phyloP scores from a whole-genome alignment of 2,888 invertebrate species.

The Meliscaeva auricollis region DNA sequence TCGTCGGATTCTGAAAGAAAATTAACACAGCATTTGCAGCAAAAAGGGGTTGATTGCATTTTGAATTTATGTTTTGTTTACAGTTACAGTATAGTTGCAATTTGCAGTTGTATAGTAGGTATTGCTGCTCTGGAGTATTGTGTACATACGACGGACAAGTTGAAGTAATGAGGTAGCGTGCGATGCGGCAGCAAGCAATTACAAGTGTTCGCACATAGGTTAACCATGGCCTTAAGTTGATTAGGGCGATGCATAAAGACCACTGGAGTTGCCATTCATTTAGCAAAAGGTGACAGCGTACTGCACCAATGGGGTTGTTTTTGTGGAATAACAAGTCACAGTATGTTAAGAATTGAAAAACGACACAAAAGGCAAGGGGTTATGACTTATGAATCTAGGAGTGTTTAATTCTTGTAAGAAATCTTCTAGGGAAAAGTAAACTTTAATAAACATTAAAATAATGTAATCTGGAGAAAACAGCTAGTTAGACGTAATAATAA shows the following conservation, averaged over 20 bases:
- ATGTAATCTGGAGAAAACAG: too few species aligned
- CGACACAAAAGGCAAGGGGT: background rate
- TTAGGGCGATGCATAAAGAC: conserved; percentile 40
- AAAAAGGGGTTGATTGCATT: conserved; percentile 21
- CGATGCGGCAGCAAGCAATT: conserved; percentile 73
- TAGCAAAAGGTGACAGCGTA: conserved; percentile 41
- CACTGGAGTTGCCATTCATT: conserved; percentile 17
- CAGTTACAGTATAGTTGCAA: conserved; percentile 21
- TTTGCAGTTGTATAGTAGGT: too few species aligned
- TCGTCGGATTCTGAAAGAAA: conserved; percentile 90
- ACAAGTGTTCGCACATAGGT: conserved; percentile 76
- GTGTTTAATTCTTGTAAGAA: background rate
- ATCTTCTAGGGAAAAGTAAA: background rate
- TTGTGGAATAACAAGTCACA: conserved; percentile 1
- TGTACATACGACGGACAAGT: conserved; percentile 37
- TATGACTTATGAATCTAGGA: background rate
- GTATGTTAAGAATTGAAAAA: background rate
- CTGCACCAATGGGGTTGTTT: conserved; percentile 45
- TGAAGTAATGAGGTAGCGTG: conserved; percentile 64
- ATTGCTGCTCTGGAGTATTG: too few species aligned
- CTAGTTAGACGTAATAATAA: too few species aligned
- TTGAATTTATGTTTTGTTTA: conserved; percentile 36
- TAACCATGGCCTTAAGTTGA: conserved; percentile 54
- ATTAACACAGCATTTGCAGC: background rate
- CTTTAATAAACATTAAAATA: too few species aligned